Conservation (phyloP, 2,888 invertebrate genomes). For the Lithophane leautieri region DNA sequence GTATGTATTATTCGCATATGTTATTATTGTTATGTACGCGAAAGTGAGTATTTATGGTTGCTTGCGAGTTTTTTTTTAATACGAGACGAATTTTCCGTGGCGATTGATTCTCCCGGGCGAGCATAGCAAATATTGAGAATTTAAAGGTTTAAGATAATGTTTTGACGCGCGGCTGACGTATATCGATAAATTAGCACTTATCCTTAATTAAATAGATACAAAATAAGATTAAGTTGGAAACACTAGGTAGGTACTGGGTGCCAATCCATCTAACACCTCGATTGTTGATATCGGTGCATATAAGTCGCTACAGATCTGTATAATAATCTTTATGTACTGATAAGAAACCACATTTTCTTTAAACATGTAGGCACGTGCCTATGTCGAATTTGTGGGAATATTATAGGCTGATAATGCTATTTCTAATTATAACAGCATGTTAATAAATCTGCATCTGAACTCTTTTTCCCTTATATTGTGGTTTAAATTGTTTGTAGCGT, state of each 20-base stretch:
- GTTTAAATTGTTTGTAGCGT: not conserved
- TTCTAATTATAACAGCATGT: not conserved
- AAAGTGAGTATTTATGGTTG: not conserved
- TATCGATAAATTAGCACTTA: slow-evolving; percentile 25
- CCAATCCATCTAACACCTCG: slow-evolving; percentile 16
- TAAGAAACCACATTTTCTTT: slow-evolving; percentile 13
- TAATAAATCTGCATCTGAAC: not conserved
- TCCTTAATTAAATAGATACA: slow-evolving; percentile 20
- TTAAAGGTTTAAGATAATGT: slow-evolving; percentile 12
- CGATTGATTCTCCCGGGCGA: not conserved
- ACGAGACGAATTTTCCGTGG: slow-evolving; percentile 4
- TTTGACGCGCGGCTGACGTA: slow-evolving; percentile 14
- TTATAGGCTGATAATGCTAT: not conserved
- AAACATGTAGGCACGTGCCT: not conserved
- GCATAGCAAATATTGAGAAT: not conserved
- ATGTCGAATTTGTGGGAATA: not conserved
- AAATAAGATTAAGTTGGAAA: slow-evolving; percentile 36
- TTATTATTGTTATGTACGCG: not conserved
- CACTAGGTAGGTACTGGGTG: not conserved
- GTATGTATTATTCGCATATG: not conserved
- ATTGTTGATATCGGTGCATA: slow-evolving; percentile 29
- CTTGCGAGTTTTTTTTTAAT: not conserved
- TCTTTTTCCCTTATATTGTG: not conserved
- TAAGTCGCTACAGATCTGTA: slow-evolving; percentile 15
- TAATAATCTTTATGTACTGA: slow-evolving; percentile 22